Conservation (phyloP, 2,888 invertebrate species). For the Hyposoter dolosus region DNA sequence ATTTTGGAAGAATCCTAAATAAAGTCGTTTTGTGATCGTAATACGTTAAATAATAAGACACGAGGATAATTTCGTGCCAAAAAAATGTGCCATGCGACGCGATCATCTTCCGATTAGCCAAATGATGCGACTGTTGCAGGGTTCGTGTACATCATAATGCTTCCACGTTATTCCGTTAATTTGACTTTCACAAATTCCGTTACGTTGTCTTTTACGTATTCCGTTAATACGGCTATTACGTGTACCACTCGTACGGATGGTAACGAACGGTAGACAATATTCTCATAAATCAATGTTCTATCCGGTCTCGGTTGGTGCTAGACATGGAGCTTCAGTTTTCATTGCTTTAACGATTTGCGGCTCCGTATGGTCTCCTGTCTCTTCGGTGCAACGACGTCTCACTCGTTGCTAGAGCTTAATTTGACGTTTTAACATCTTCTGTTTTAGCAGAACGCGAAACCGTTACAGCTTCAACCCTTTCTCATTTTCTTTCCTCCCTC, state of each 20-base stretch:
- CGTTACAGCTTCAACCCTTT: slow-evolving; percentile 6
- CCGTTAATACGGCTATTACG: slow-evolving; percentile 51
- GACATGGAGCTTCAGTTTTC: slow-evolving; percentile 30
- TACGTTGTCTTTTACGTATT: slow-evolving; percentile 29
- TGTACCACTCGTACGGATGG: slow-evolving; percentile 29
- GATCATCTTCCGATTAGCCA: slow-evolving; percentile 73
- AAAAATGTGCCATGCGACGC: background rate
- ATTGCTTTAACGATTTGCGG: slow-evolving; percentile 38
- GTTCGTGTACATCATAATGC: slow-evolving; percentile 21
- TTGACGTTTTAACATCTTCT: slow-evolving; percentile 68
- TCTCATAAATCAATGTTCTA: slow-evolving; percentile 78
- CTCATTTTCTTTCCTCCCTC: background rate
- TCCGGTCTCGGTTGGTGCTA: slow-evolving; percentile 71
- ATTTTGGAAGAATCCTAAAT: too few relatives aligned
- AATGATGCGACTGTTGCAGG: slow-evolving; percentile 29
- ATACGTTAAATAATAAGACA: background rate
- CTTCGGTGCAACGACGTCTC: slow-evolving; percentile 61
- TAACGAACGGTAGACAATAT: slow-evolving; percentile 59
- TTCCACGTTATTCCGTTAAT: slow-evolving; percentile 1
- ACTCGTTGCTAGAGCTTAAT: slow-evolving; percentile 64
- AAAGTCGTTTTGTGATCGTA: too few relatives aligned
- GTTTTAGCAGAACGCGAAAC: slow-evolving; percentile 61
- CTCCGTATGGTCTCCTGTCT: slow-evolving; percentile 26
- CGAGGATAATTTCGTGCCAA: background rate
- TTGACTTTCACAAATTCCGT: slow-evolving; percentile 27